phyloP scores from a whole-genome alignment of 37 sponge, comb jelly and placozoan genomes.

The Agelas oroides region DNA sequence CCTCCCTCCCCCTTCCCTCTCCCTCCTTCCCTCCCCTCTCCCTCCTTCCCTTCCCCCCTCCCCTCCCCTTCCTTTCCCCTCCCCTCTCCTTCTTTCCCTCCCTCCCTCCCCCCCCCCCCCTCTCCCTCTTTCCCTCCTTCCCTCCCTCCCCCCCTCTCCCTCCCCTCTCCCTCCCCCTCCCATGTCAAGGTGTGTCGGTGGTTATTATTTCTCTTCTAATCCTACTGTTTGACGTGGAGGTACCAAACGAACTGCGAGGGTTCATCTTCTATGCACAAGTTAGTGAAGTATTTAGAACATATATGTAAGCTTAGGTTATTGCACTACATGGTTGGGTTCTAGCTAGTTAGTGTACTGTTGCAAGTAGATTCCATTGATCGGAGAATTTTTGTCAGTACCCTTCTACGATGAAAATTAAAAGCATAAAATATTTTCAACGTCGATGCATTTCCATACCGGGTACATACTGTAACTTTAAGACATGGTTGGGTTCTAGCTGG shows the following conservation, averaged over 20 bases:
- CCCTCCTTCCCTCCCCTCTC: not conserved
- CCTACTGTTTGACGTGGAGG: constrained; percentile 45
- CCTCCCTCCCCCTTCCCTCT: not conserved
- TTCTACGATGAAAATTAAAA: too few relatives aligned
- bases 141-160: not conserved
- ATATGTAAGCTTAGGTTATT: too few relatives aligned
- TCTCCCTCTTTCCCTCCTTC: not conserved
- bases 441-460: too few relatives aligned
- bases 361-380: not conserved
- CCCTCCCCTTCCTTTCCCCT: not conserved
- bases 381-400: not conserved
- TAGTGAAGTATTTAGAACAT: constrained; percentile 4
- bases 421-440: too few relatives aligned
- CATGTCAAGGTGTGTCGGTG: constrained; percentile 40
- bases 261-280: constrained; percentile 86
- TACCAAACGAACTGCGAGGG: constrained; percentile 80
- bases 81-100: not conserved
- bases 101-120: not conserved
- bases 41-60: not conserved
- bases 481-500: too few relatives aligned
- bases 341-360: not conserved
- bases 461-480: too few relatives aligned
- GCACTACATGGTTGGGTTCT: not conserved
- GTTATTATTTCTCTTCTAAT: constrained; percentile 35
- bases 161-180: not conserved